A percentile compares a stretch with the other conserved stretches of the same genome.
These are phyloP conservation scores for Zapus hudsonius DNA, from an alignment of 2,113 vertebrate species.

Conservation along the genomic window DNA sequence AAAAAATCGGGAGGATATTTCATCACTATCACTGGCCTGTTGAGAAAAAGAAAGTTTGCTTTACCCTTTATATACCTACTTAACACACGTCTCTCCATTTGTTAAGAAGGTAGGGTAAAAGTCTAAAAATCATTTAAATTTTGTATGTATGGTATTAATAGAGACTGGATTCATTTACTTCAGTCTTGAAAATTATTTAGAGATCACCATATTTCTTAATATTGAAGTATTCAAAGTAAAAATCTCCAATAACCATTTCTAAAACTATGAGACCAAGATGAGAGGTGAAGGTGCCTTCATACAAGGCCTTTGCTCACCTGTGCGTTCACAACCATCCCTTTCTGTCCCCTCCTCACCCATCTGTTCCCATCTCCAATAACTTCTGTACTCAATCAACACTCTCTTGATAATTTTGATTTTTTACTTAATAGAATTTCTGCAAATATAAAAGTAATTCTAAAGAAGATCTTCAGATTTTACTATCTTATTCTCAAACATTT, in stretches of 20 bases:
- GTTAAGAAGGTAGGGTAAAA: constrained; percentile 14
- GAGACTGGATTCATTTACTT: not conserved
- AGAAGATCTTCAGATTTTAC: not conserved
- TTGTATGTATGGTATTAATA: not conserved
- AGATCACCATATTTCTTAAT: not conserved
- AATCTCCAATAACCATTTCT: not conserved
- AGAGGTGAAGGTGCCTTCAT: not conserved
- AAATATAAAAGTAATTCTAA: not conserved
- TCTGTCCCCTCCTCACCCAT: not conserved
- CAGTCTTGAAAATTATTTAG: constrained; percentile 24
- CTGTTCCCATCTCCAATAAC: not conserved
- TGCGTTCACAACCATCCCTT: not conserved
- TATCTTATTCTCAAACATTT: constrained; percentile 15
- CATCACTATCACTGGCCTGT: constrained; percentile 47
- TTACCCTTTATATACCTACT: not conserved
- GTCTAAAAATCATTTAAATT: not conserved
- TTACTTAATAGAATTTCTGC: not conserved
- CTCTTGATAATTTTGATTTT: not conserved
- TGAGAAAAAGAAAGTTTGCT: not conserved
- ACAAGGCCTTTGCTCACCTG: not conserved
- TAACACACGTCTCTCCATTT: not conserved
- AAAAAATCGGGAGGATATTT: not conserved
- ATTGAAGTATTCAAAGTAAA: not conserved
- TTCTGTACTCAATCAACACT: not conserved
- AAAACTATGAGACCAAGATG: not conserved